Evolutionary conservation across 1,140 invertebrate species (phyloP).

Genomic region (Magallana angulata): DNA sequence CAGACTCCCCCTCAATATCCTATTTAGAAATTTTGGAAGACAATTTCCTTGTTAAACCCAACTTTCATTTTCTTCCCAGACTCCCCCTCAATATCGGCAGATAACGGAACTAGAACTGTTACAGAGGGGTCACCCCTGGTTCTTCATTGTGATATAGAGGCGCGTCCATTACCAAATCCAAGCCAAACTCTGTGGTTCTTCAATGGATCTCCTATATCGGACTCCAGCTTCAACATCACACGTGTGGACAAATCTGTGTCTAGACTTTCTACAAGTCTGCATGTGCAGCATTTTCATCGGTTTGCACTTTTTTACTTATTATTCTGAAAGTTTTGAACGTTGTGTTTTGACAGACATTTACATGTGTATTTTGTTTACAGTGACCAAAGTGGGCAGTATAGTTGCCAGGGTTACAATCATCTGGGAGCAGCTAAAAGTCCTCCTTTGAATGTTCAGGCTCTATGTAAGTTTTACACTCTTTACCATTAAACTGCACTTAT

Average conservation of each 20-base stretch:
- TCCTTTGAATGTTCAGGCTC: conserved; percentile 22
- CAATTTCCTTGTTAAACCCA: too few species aligned
- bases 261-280: not conserved
- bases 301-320: not conserved
- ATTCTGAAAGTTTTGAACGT: not conserved
- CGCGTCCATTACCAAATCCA: conserved; percentile 47
- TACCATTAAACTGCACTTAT: not conserved
- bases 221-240: conserved; percentile 14
- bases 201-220: conserved; percentile 10
- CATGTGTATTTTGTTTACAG: not conserved
- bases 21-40: too few species aligned
- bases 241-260: not conserved
- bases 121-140: conserved; percentile 42
- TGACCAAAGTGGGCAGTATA: conserved; percentile 41
- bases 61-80: conserved; percentile 53
- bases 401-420: conserved; percentile 46
- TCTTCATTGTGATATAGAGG: conserved; percentile 55
- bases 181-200: conserved; percentile 53
- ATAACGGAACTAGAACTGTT: conserved; percentile 41
- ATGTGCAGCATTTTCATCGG: conserved; percentile 21
- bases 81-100: conserved; percentile 47
- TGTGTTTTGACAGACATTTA: not conserved
- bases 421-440: conserved; percentile 44
- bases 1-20: conserved; percentile 55
- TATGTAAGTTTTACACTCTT: conserved; percentile 39